phyloP scores from a whole-genome alignment of 2,888 invertebrate genomes.

The Chymomyza fuscimana region DNA sequence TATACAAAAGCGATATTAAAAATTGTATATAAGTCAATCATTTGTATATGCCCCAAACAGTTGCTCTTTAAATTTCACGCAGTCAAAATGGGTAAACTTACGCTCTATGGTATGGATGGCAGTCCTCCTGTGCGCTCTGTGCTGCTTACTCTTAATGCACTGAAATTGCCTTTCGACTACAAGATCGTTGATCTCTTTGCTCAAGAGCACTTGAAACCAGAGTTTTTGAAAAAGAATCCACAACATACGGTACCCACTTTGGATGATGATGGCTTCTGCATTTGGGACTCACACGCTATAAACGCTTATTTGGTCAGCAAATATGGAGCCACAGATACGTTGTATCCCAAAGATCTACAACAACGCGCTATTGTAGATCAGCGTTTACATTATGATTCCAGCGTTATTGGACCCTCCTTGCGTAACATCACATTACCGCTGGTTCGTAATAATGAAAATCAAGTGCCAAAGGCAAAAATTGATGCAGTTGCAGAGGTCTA shows the following conservation, averaged over 20 bases:
- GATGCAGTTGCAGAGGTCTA: slow-evolving; percentile 27
- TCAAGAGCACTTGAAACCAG: slow-evolving; percentile 43
- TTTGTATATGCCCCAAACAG: neutral
- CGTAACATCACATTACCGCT: slow-evolving; percentile 17
- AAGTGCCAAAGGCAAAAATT: slow-evolving; percentile 21
- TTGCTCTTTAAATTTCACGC: neutral
- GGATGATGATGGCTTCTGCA: slow-evolving; percentile 50
- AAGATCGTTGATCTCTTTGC: slow-evolving; percentile 70
- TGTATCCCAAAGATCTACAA: slow-evolving; percentile 68
- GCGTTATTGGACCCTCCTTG: slow-evolving; percentile 19
- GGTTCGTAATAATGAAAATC: slow-evolving; percentile 13
- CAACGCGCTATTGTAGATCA: slow-evolving; percentile 62
- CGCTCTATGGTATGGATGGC: slow-evolving; percentile 61
- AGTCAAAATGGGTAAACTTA: slow-evolving; percentile 57
- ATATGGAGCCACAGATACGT: slow-evolving; percentile 55
- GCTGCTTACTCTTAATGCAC: slow-evolving; percentile 62
- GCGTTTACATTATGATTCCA: slow-evolving; percentile 34
- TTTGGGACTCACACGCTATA: slow-evolving; percentile 71
- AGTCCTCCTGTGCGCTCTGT: slow-evolving; percentile 72
- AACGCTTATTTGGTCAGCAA: slow-evolving; percentile 58
- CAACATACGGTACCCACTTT: slow-evolving; percentile 67
- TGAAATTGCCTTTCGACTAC: slow-evolving; percentile 58
- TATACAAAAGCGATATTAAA: neutral
- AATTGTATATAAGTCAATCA: neutral
- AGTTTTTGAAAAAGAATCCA: slow-evolving; percentile 61